Evolutionary conservation across 2,113 vertebrate genomes (phyloP), one percentile per base, ranked within the genome.

Genomic region (Urocolius indicus): DNA sequence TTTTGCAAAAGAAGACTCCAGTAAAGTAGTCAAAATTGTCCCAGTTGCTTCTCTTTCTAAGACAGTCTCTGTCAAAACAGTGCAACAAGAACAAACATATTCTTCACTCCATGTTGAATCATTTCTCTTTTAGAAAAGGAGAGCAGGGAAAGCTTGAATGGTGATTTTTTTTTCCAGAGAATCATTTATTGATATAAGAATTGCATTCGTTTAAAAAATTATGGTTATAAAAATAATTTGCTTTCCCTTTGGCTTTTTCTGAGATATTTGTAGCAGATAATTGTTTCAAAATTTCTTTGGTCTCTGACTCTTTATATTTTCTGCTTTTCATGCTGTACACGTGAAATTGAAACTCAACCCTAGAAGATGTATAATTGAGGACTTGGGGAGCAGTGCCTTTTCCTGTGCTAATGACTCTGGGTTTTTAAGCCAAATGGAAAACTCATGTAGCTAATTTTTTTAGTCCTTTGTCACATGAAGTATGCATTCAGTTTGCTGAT

Each of bases 251-350:
- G 83, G n/a, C 82, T 91, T 75, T 11, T 83, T 83, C 58, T 90
- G 85, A 88, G 88, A 79, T 96, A 95, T 87, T 72, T 79, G 67
- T 85, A 76, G 71, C 58, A 90, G 88, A 79, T 92, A 93, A 90
- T 83, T 69, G 46, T 82, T 88, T 87, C 71, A 85, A 57, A 82
- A 79, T 87, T 55, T 93, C 78, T 87, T 90, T 6, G 2, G 46
- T 91, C 36, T 83, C 74, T 65, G 54, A 30, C 41, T 94, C 58
- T 92, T 62, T 48, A 1, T 65, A 36, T 82, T 82, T 90, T 67
- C 66, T 87, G 51, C 24, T 94, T 22, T 62, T 96, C n/a, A 9
- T 62, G n/a, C 62, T 83, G 36, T 62, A 66, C 41, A 69, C 18
- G 16, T 30, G 62, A 93, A 85, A 62, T 20, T 76, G 88, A 90